Evolutionary conservation across 2,797 vertebrate genomes (phyloP).

Genomic region (Tamandua tetradactyla): DNA sequence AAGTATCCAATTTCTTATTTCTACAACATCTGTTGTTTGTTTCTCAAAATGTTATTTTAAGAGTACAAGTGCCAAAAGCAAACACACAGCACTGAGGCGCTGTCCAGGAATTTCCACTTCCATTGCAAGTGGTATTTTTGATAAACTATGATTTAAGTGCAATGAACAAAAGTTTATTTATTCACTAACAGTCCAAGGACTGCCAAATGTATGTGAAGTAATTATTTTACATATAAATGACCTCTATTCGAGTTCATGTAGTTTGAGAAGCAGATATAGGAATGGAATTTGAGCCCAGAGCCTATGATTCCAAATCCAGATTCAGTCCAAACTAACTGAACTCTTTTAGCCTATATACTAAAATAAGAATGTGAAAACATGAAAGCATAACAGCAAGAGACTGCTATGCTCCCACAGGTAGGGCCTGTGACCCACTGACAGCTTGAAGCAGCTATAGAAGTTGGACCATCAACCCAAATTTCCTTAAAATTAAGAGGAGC

Average conservation of each 20-base stretch:
- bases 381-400: background rate
- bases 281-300: background rate
- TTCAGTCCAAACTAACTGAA: background rate
- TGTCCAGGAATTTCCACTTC: background rate
- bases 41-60: slow-evolving; percentile 53
- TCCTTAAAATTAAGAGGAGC: too few relatives aligned
- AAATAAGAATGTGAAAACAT: background rate
- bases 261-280: background rate
- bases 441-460: too few relatives aligned
- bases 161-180: background rate
- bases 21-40: slow-evolving; percentile 45
- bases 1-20: slow-evolving; percentile 44
- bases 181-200: background rate
- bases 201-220: background rate
- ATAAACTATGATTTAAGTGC: background rate
- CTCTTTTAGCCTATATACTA: background rate
- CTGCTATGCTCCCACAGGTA: too few relatives aligned
- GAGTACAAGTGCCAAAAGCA: background rate
- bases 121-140: background rate
- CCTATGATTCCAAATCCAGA: background rate
- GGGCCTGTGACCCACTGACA: too few relatives aligned
- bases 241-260: background rate
- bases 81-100: background rate
- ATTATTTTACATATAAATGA: slow-evolving; percentile 19
- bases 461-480: too few relatives aligned